Evolutionary conservation across 64 coral and sea anemone genomes (phyloP), one percentile per base, ranked within the genome.

Genomic region (Stylophora pistillata): DNA sequence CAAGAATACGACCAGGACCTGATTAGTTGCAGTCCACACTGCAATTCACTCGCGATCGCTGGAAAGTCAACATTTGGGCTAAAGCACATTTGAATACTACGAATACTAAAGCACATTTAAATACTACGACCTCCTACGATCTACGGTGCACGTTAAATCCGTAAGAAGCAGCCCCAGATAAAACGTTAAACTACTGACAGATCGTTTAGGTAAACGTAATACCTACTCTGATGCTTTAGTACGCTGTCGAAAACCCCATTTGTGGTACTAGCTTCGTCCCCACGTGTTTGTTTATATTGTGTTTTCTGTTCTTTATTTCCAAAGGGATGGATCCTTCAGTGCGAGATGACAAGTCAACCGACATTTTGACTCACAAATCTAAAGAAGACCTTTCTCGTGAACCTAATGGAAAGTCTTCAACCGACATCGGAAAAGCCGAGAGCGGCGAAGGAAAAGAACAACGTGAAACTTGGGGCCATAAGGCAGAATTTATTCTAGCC

Each of bases 391-490:
- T 53, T 10, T 52, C 68, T 33, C 92, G 88, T 82, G 59, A 95
- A 78, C 63, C 86, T 1, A 92, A 92, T 32, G 78, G 61, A 69
- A 84, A 84, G 65, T 53, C 80, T 4, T 69, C 60, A 47, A 69
- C 18, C 3, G 80, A 84, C 80, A 84, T 84, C 32, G 21, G 55
- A 0, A 53, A 41, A 78, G 60, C 33, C 0, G 89, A 93, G 53
- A 70, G 47, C 23, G 73, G 75, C 23, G 59, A 85, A 2, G 62
- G 29, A 17, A 82, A 90, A 63, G 92, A 90, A 30, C 73, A 87
- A 30, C 74, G 95, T 18, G 95, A 96, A 58, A 93, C 56, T 53
- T 96, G 95, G 95, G 95, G 95, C 11, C 95, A 97, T 13, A 97
- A 97, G 84, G 95, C 95, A 3, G 95, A 97, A 52, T 97, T 97